These are phyloP conservation scores for Drosophila persimilis DNA, from an alignment of 1,140 invertebrate species.

Conservation along the genomic window DNA sequence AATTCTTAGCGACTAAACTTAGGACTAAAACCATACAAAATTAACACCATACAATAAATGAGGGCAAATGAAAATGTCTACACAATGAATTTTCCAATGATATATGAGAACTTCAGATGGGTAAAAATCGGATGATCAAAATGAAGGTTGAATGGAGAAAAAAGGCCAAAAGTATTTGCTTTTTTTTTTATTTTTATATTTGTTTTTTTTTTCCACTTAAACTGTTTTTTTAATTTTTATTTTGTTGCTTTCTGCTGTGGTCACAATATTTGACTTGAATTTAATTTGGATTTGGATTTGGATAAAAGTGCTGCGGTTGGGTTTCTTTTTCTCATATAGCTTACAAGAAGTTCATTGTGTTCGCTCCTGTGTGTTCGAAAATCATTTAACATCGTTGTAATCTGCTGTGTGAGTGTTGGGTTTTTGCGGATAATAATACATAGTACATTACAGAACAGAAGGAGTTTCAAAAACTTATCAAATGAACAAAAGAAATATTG, in stretches of 20 bases:
- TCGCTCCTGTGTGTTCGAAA: constrained; percentile 34
- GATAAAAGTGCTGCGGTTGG: constrained; percentile 5
- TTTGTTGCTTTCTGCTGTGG: constrained; percentile 11
- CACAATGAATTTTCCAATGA: constrained; percentile 52
- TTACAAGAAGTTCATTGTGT: constrained; percentile 83
- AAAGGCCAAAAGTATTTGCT: constrained; percentile 56
- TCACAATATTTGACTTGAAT: constrained; percentile 37
- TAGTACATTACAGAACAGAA: constrained; percentile 48
- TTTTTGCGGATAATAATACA: constrained; percentile 9
- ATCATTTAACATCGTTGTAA: constrained; percentile 31
- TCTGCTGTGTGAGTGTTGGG: constrained; percentile 32
- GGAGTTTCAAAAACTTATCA: constrained; percentile 27
- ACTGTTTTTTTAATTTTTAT: constrained; percentile 14
- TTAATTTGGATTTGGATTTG: constrained; percentile 25
- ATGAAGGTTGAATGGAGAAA: constrained; percentile 29
- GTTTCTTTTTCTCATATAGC: constrained; percentile 50
- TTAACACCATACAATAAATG: constrained; percentile 26
- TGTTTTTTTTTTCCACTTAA: constrained; percentile 39
- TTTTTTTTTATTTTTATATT: constrained; percentile 61
- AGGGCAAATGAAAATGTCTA: constrained; percentile 36
- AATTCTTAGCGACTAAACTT: constrained; percentile 57
- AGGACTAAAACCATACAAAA: constrained; percentile 19
- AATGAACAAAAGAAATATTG: constrained; percentile 48
- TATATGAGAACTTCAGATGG: constrained; percentile 34
- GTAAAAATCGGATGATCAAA: constrained; percentile 4